Conservation (phyloP, 2,797 vertebrate genomes). For the Uromys caudimaculatus region DNA sequence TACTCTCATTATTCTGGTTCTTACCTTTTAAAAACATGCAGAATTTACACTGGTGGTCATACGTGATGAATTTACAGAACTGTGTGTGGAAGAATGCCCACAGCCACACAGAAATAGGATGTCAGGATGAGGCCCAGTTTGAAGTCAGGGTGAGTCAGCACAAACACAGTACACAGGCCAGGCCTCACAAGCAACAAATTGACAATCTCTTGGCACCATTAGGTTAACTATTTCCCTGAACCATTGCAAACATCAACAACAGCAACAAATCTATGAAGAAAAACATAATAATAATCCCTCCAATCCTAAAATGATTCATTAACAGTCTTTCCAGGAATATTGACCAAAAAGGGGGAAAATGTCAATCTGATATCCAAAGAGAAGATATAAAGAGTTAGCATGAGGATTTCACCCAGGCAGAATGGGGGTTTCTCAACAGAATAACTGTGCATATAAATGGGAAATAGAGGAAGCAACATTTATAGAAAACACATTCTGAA, state of each 20-base stretch:
- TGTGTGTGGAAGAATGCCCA: neutral
- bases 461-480: conserved; percentile 63
- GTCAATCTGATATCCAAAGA: conserved; percentile 26
- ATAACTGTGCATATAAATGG: conserved; percentile 9
- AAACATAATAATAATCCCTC: neutral
- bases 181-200: conserved; percentile 28
- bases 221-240: neutral
- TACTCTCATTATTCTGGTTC: neutral
- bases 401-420: neutral
- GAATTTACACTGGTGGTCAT: conserved; percentile 25
- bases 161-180: neutral
- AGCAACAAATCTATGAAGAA: neutral
- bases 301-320: conserved; percentile 27
- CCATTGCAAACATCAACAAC: neutral
- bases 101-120: neutral
- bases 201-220: neutral
- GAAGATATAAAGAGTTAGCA: neutral
- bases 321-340: conserved; percentile 36
- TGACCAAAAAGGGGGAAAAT: neutral
- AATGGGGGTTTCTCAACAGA: conserved; percentile 13
- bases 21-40: conserved; percentile 29
- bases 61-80: conserved; percentile 31
- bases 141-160: conserved; percentile 47
- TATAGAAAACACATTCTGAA: conserved; percentile 38
- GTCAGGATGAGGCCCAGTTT: conserved; percentile 41